phyloP scores from a whole-genome alignment of 2,888 invertebrate genomes.

The Phalangium opilio region DNA sequence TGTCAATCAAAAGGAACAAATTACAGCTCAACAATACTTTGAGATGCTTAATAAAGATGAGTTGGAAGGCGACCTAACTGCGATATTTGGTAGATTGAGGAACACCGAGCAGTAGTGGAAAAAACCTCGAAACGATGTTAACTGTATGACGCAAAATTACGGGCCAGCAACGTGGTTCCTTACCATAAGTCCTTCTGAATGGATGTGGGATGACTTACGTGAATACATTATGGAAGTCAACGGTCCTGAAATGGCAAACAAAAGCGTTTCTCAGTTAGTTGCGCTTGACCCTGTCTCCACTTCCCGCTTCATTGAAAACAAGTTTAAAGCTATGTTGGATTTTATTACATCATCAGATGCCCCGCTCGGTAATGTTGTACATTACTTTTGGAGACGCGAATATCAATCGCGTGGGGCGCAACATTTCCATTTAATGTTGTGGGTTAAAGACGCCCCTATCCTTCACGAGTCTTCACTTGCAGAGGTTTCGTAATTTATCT shows the following conservation, averaged over 20 bases:
- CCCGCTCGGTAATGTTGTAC: not conserved
- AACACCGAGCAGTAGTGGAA: not conserved
- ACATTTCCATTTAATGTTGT: constrained; percentile 2
- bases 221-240: not conserved
- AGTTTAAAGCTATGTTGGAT: constrained; percentile 1
- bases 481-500: not conserved
- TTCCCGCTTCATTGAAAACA: constrained; percentile 1
- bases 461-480: not conserved
- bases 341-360: not conserved
- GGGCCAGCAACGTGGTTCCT: constrained; percentile 1
- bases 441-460: not conserved
- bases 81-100: not conserved
- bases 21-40: not conserved
- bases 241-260: not conserved
- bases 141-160: not conserved
- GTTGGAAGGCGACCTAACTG: constrained; percentile 1
- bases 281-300: not conserved
- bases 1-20: not conserved
- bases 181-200: constrained; percentile 4
- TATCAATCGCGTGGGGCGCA: constrained; percentile 2
- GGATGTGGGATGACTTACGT: not conserved
- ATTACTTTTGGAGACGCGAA: constrained; percentile 2
- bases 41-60: constrained; percentile 1
- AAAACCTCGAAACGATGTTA: constrained; percentile 1
- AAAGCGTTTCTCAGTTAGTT: not conserved